Evolutionary conservation across 2,888 invertebrate genomes (phyloP), one percentile per base, ranked within the genome.

Genomic region (Lamproptera curius): DNA sequence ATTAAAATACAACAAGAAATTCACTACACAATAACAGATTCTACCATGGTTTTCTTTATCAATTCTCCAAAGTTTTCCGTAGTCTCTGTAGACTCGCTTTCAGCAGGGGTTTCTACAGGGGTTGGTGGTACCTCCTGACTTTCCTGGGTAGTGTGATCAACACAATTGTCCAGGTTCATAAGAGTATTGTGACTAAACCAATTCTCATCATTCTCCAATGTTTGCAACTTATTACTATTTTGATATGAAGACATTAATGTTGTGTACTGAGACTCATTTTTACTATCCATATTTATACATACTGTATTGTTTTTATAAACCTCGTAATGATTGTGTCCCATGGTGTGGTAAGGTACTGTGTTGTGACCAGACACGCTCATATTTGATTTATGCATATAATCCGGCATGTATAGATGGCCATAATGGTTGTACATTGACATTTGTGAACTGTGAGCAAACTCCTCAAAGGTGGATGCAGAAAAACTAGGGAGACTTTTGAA

Each of bases 31-130:
- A 93, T 94, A 65, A 95, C 95, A 64, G 95, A 95, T 79, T 96
- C 96, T 70, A 96, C 95, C 91, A 96, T 95, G 55, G 95, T 94
- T 82, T 96, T 95, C 80, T 96, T 96, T 62, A 96, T 96, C 65
- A 97, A 94, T 87, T 96, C 96, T 44, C 96, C 96, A 70, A 96
- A 95, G 76, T 96, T 96, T 66, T 95, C 95, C 59, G 78, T 76
- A 26, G 74, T 59, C 42, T 86, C 86, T 14, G 66, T 52, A 34
- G 60, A 60, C 54, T 67, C 72, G 65, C 52, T 59, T 54, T 76
- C 75, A 16, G 50, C 47, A 28, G 64, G 41, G 17, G 60, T 53
- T 55, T 68, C 56, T 38, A 59, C 51, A 42, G 59, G 70, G 28
- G 69, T 57, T 34, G 67, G 57, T 50, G 58, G 75, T 52, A 51